phyloP scores from a whole-genome alignment of 2,113 vertebrate species.

The Chrysochloris asiatica region DNA sequence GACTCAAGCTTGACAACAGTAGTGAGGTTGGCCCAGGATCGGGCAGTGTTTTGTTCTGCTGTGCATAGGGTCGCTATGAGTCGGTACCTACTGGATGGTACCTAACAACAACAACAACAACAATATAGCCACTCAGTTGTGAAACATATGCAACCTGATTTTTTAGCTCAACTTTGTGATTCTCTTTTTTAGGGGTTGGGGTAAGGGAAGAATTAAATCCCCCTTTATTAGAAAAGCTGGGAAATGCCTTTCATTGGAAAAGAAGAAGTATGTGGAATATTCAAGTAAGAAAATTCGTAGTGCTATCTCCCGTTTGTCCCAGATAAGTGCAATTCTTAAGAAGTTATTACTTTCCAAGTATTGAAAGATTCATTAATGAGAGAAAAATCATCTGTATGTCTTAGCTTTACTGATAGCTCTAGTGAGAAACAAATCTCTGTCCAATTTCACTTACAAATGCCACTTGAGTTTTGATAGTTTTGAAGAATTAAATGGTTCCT shows the following conservation, averaged over 20 bases:
- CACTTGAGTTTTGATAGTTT: slow-evolving; percentile 65
- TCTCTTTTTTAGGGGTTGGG: not conserved
- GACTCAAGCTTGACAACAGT: too few species aligned
- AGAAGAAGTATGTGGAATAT: not conserved
- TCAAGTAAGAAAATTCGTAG: slow-evolving; percentile 51
- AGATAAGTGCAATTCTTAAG: slow-evolving; percentile 71
- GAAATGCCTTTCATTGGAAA: not conserved
- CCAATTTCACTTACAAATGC: slow-evolving; percentile 58
- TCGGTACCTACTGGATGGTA: too few species aligned
- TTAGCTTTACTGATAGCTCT: slow-evolving; percentile 47
- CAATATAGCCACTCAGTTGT: not conserved
- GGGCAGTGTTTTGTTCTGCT: too few species aligned
- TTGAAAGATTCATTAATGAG: slow-evolving; percentile 52
- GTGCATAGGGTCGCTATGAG: too few species aligned
- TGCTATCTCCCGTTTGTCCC: slow-evolving; percentile 22
- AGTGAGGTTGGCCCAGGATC: too few species aligned
- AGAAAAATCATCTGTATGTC: slow-evolving; percentile 54
- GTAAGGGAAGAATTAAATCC: not conserved
- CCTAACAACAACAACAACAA: not conserved
- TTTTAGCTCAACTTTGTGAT: slow-evolving; percentile 10
- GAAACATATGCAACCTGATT: not conserved
- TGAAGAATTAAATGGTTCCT: slow-evolving; percentile 69
- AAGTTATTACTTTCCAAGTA: slow-evolving; percentile 72
- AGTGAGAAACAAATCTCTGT: slow-evolving; percentile 62
- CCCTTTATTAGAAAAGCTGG: slow-evolving; percentile 38